A percentile compares a stretch with the other conserved stretches of the same genome.
These are phyloP conservation scores for Drosophila aldrichi DNA, from an alignment of 2,888 invertebrate species.

Conservation along the genomic window DNA sequence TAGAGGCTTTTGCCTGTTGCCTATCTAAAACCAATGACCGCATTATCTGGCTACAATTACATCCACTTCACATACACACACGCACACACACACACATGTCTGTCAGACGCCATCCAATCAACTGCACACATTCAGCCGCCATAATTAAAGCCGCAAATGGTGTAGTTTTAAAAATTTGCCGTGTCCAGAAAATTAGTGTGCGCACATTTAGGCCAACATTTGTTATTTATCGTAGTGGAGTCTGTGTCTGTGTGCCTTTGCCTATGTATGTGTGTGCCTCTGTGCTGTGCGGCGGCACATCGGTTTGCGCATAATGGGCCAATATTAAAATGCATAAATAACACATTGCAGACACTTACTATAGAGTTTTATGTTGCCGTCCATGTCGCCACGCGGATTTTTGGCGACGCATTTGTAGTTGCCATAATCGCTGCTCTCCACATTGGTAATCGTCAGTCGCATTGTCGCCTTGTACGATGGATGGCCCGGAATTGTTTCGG, in stretches of 20 bases:
- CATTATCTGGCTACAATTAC: constrained; percentile 44
- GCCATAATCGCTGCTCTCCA: constrained; percentile 93
- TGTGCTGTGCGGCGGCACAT: background rate
- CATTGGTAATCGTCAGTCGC: constrained; percentile 92
- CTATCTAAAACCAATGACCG: constrained; percentile 45
- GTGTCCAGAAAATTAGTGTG: constrained; percentile 13
- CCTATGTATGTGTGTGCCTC: no score
- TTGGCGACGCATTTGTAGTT: constrained; percentile 95
- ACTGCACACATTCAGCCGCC: constrained; percentile 39
- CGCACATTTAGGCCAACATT: constrained; percentile 30
- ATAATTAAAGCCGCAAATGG: constrained; percentile 77
- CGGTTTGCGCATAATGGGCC: constrained; percentile 23
- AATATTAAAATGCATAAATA: constrained; percentile 74
- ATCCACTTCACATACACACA: constrained; percentile 12
- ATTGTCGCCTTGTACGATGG: constrained; percentile 95
- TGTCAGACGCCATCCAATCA: constrained; percentile 33
- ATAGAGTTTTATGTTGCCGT: constrained; percentile 94
- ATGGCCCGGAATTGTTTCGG: constrained; percentile 89
- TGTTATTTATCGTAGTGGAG: constrained; percentile 51
- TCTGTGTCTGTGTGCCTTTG: background rate
- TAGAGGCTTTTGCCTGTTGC: constrained; percentile 21
- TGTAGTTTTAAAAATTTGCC: constrained; percentile 59
- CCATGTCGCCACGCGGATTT: constrained; percentile 95
- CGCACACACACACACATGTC: background rate
- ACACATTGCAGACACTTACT: constrained; percentile 88